Evolutionary conservation across 2,888 invertebrate genomes (phyloP), one percentile per base, ranked within the genome.

Genomic region (Catocala fraxini): DNA sequence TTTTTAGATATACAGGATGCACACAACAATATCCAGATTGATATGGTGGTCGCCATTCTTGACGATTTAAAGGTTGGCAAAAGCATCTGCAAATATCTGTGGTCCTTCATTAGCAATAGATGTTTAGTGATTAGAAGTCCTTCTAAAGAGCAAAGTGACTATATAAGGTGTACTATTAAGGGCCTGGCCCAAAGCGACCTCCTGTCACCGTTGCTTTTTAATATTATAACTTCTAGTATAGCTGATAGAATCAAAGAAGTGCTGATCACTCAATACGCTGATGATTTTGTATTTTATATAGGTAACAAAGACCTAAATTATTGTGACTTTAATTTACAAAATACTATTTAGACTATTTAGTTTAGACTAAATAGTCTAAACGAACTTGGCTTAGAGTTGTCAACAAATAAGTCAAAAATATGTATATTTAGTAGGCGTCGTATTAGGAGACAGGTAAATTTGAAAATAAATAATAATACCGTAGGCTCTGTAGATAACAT

Each of bases 151-250:
- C 13, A 51, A 54, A 2, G 15, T 15, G 15, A 15, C 15, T 15
- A 15, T 15, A 15, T 15, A 47, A 63, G 68, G 56, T 48, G 12
- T 0, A 58, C 63, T 2, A 49, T 48, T 45, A 54, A 13, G 10
- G 76, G 75, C 0, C 12, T 78, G 11, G 71, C 77, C 0, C 79
- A 78, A 39, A 77, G 79, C 0, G 77, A 78, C 13, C 78, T 76
- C 0, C 4, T 77, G 6, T 75, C 78, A 0, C 77, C 76, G 0
- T 33, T 78, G 5, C 10, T 80, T n/a, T 81, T 79, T 65, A 78
- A 78, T 60, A 51, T 75, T 15, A 15, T 15, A 15, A 15, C 15
- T 15, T 15, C 15, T 15, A 15, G 15, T 15, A 15, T 15, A 15
- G 59, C 64, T 42, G 42, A 35, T 5, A 0, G 5, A 0, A 47